Conservation (phyloP, 2,888 invertebrate species). For the Volucella inanis region DNA sequence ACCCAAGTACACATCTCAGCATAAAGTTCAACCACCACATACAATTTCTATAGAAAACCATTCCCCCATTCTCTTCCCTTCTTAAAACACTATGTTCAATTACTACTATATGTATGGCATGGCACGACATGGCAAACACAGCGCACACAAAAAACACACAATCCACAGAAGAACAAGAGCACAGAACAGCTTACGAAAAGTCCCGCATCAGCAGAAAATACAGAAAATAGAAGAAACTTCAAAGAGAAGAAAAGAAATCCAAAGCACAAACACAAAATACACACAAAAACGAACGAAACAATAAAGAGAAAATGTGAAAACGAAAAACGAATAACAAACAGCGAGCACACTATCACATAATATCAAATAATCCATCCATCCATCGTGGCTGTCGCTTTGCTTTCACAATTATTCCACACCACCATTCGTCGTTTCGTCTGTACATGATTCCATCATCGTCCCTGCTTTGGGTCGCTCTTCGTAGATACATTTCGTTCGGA, state of each 20-base stretch:
- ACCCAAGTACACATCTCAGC: not conserved
- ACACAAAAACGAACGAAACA: slow-evolving; percentile 35
- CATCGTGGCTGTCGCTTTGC: slow-evolving; percentile 41
- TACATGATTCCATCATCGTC: slow-evolving; percentile 46
- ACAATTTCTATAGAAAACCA: slow-evolving; percentile 42
- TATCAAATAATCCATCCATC: slow-evolving; percentile 65
- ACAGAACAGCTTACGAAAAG: slow-evolving; percentile 58
- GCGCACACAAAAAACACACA: not conserved
- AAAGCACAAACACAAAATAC: slow-evolving; percentile 41
- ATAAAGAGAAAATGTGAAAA: slow-evolving; percentile 23
- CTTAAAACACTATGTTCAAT: slow-evolving; percentile 58
- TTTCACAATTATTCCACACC: slow-evolving; percentile 63
- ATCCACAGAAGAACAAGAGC: no score
- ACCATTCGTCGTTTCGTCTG: slow-evolving; percentile 60
- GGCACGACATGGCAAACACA: slow-evolving; percentile 16
- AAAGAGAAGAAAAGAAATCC: slow-evolving; percentile 49
- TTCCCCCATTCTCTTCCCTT: slow-evolving; percentile 51
- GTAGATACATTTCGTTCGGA: slow-evolving; percentile 25
- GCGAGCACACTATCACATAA: slow-evolving; percentile 45
- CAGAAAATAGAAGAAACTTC: slow-evolving; percentile 21
- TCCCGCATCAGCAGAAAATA: slow-evolving; percentile 68
- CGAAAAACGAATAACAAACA: slow-evolving; percentile 38
- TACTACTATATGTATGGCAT: slow-evolving; percentile 62
- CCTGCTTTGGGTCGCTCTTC: slow-evolving; percentile 36
- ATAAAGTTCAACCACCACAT: slow-evolving; percentile 59